Conservation (phyloP, 2,113 vertebrate genomes). For the Thinocorus orbignyianus region DNA sequence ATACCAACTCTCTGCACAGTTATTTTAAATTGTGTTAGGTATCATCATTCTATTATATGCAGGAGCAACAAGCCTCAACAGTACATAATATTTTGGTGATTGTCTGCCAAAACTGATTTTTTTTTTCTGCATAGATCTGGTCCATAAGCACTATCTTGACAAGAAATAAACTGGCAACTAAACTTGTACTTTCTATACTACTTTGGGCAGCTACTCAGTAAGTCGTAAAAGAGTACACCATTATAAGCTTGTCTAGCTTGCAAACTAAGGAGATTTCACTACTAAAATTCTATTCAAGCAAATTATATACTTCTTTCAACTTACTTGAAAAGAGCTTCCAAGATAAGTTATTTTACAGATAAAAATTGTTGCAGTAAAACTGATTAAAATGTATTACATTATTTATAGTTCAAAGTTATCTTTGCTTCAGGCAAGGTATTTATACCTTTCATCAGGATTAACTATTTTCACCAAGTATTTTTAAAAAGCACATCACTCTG, state of each 20-base stretch:
- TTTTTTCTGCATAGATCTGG: not conserved
- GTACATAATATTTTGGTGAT: not conserved
- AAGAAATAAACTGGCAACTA: not conserved
- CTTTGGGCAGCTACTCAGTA: not conserved
- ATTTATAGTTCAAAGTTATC: constrained; percentile 42
- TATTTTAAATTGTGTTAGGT: not conserved
- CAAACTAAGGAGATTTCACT: not conserved
- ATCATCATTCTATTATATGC: not conserved
- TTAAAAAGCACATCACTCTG: not conserved
- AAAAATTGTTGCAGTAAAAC: constrained; percentile 15
- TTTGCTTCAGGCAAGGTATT: constrained; percentile 25
- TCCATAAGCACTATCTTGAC: not conserved
- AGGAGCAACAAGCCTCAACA: not conserved
- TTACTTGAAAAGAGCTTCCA: constrained; percentile 1
- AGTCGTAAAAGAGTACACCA: not conserved
- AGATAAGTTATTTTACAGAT: not conserved
- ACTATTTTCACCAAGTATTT: constrained; percentile 17
- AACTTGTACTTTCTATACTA: not conserved
- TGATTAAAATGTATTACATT: constrained; percentile 42
- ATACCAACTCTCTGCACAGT: not conserved
- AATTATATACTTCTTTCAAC: not conserved
- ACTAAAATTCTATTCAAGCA: not conserved
- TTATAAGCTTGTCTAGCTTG: not conserved
- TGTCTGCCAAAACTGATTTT: not conserved
- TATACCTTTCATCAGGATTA: constrained; percentile 31